Evolutionary conservation across 1,140 invertebrate species (phyloP), one percentile per base, ranked within the genome.

Genomic region (Akabosia matsudoensis): DNA sequence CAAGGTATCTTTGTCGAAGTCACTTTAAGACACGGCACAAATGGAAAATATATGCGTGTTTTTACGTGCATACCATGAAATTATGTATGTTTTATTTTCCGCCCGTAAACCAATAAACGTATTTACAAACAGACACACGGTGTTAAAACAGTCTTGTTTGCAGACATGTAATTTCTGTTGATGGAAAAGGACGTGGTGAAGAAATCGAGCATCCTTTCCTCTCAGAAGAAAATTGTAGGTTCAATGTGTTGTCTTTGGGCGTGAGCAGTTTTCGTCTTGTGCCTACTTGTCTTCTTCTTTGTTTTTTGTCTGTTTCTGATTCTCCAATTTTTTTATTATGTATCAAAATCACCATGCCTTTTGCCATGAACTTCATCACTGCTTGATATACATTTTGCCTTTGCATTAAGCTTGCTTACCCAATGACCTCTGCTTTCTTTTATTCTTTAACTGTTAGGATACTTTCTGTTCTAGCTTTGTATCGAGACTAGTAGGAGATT

Each of bases 221-320:
- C 61, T 67, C 61, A 67, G 26, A 67, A 51, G 51, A 73, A 76
- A 76, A 76, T 76, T 76, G 75, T 72, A 76, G 75, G 70, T 73
- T 76, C 70, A 76, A 76, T 76, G 75, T 76, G 75, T 76, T 76
- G 75, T 76, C 75, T 76, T 56, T 76, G 75, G 75, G 75, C 75
- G 75, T 76, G 75, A 76, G 70, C 75, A 76, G 72, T 76, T 76
- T 76, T 73, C 75, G 75, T 71, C 75, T 76, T 70, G 70, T 76
- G 56, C 71, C 52, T 76, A 73, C 75, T 70, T 52, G 45, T 76
- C 67, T 73, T 76, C 26, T 76, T 31, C 56, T 30, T 31, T n/a
- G n/a, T n/a, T n/a, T n/a, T n/a, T n/a, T n/a, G n/a, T n/a, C n/a
- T n/a, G n/a, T n/a, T n/a, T 31, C 31, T 67, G 61, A 67, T 67